These are phyloP conservation scores for Labrus mixtus DNA, from an alignment of 2,113 vertebrate species.

Conservation along the genomic window DNA sequence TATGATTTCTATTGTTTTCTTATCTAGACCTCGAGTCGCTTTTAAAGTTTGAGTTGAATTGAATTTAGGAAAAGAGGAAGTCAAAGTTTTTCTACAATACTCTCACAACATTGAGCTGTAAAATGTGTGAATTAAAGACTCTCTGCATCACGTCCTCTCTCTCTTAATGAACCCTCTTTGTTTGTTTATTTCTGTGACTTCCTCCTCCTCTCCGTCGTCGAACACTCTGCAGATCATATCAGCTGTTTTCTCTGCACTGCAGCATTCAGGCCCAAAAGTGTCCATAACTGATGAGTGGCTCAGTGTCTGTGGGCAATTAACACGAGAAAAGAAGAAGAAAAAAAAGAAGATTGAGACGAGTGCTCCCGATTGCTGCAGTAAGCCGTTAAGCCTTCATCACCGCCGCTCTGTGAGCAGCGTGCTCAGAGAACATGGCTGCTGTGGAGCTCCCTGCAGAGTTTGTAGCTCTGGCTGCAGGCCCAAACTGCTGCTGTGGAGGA, in stretches of 20 bases:
- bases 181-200: not conserved
- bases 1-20: no score
- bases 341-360: conserved; percentile 7
- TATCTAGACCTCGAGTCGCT: no score
- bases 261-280: not conserved
- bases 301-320: conserved; percentile 23
- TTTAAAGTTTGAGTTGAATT: not conserved
- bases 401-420: not conserved
- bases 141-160: not conserved
- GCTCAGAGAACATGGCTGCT: conserved; percentile 28
- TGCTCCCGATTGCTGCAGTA: conserved; percentile 18
- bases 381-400: conserved; percentile 24
- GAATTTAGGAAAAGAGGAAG: not conserved
- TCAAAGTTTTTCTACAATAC: not conserved
- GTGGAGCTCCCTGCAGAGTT: conserved; percentile 46
- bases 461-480: conserved; percentile 46
- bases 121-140: not conserved
- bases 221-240: not conserved
- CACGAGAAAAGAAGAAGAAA: not conserved
- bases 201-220: not conserved
- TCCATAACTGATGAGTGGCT: conserved; percentile 4
- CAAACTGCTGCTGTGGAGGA: conserved; percentile 47
- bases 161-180: not conserved
- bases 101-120: not conserved
- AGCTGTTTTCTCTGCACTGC: conserved; percentile 17